Evolutionary conservation across 2,888 invertebrate species (phyloP).

Genomic region (Hypercompe scribonia): DNA sequence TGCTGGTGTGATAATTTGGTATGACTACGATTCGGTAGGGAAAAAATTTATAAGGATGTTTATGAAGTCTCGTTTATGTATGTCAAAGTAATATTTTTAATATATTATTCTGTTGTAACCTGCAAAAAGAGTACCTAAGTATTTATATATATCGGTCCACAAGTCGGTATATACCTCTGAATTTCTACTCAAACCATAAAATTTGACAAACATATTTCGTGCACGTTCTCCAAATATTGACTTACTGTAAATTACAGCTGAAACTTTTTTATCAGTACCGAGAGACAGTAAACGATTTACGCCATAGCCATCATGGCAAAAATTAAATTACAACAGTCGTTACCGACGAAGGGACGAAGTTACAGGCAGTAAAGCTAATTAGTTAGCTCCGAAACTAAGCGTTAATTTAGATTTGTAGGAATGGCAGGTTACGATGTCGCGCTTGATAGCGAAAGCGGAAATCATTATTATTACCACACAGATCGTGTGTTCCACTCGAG

Average conservation of each 20-base stretch:
- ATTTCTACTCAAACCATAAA: not conserved
- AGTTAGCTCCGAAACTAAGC: slow-evolving; percentile 75
- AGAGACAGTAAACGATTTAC: slow-evolving; percentile 57
- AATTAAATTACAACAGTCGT: slow-evolving; percentile 74
- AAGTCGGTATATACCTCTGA: not conserved
- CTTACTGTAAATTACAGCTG: slow-evolving; percentile 53
- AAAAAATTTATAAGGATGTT: too few relatives aligned
- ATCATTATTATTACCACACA: slow-evolving; percentile 52
- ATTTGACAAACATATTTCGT: slow-evolving; percentile 6
- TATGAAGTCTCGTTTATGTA: too few relatives aligned
- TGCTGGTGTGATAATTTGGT: too few relatives aligned
- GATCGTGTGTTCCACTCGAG: slow-evolving; percentile 7
- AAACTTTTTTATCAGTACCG: slow-evolving; percentile 64
- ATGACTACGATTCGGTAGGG: too few relatives aligned
- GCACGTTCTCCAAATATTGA: slow-evolving; percentile 48
- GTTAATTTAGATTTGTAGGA: slow-evolving; percentile 68
- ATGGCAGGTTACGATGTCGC: slow-evolving; percentile 50
- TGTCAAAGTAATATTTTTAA: too few relatives aligned
- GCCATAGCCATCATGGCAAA: slow-evolving; percentile 64
- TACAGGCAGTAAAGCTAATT: slow-evolving; percentile 76
- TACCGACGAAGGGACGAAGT: slow-evolving; percentile 60
- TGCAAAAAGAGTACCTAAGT: not conserved
- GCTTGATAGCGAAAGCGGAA: slow-evolving; percentile 55
- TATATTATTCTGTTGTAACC: not conserved
- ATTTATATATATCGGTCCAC: not conserved